A percentile compares a stretch with the other conserved stretches of the same genome.
These are phyloP conservation scores for Artibeus jamaicensis DNA, from an alignment of 2,797 vertebrate genomes.

Conservation along the genomic window DNA sequence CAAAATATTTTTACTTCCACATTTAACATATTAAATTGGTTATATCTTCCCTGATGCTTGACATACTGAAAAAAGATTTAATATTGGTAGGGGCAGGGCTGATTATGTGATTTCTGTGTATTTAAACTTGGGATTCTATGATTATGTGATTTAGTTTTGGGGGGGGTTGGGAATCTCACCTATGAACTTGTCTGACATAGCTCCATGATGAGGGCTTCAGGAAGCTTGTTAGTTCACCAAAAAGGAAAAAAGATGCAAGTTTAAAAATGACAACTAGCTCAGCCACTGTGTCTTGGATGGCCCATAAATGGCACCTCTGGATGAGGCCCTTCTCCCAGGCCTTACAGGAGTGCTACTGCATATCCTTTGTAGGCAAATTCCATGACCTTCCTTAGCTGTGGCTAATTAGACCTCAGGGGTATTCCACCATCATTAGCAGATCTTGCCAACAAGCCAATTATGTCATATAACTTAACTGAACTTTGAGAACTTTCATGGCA, in stretches of 20 bases:
- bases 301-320: neutral
- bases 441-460: constrained; percentile 36
- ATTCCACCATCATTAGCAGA: constrained; percentile 7
- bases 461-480: neutral
- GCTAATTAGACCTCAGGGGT: constrained; percentile 53
- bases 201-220: neutral
- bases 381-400: neutral
- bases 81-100: neutral
- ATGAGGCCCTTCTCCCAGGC: constrained; percentile 14
- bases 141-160: neutral
- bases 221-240: neutral
- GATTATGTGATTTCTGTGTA: neutral
- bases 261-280: neutral
- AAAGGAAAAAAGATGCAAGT: neutral
- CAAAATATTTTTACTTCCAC: neutral
- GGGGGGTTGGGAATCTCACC: neutral
- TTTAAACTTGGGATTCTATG: neutral
- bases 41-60: neutral
- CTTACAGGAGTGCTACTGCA: neutral
- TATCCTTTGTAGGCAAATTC: neutral
- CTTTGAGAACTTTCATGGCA: neutral
- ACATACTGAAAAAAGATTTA: neutral
- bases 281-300: neutral
- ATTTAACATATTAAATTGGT: neutral
- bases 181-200: neutral